Conservation (phyloP, 1,140 invertebrate species). For the Heterodera carotae region DNA sequence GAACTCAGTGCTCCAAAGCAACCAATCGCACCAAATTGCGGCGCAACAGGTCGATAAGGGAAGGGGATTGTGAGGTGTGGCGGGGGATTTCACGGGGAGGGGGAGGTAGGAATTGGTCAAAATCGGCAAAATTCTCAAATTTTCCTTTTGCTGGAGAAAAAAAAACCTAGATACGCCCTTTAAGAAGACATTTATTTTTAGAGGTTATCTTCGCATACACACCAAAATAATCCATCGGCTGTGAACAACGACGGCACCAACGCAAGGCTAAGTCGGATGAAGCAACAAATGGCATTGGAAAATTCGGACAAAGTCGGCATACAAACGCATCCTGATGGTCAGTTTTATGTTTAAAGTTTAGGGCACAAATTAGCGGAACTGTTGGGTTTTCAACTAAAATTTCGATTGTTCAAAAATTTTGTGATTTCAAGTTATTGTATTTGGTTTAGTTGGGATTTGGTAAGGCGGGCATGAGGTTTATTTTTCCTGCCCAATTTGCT, state of each 20-base stretch:
- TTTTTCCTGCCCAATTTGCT: too few species aligned
- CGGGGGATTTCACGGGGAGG: too few species aligned
- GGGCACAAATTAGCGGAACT: background rate
- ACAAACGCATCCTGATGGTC: constrained; percentile 44
- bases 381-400: too few species aligned
- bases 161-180: too few species aligned
- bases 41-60: background rate
- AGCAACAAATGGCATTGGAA: background rate
- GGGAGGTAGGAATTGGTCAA: background rate
- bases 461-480: too few species aligned
- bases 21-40: constrained; percentile 12
- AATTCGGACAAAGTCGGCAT: constrained; percentile 33
- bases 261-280: constrained; percentile 12
- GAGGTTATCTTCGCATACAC: background rate
- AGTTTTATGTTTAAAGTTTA: background rate
- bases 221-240: background rate
- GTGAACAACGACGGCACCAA: constrained; percentile 13
- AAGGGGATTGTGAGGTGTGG: too few species aligned
- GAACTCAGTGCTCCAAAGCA: constrained; percentile 18
- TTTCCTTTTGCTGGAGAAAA: too few species aligned
- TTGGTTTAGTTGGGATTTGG: too few species aligned
- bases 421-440: too few species aligned
- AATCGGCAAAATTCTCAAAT: too few species aligned
- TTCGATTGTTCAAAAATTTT: too few species aligned
- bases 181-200: too few species aligned